Evolutionary conservation across 2,113 vertebrate species (phyloP), one percentile per base, ranked within the genome.

Genomic region (Noctilio leporinus): DNA sequence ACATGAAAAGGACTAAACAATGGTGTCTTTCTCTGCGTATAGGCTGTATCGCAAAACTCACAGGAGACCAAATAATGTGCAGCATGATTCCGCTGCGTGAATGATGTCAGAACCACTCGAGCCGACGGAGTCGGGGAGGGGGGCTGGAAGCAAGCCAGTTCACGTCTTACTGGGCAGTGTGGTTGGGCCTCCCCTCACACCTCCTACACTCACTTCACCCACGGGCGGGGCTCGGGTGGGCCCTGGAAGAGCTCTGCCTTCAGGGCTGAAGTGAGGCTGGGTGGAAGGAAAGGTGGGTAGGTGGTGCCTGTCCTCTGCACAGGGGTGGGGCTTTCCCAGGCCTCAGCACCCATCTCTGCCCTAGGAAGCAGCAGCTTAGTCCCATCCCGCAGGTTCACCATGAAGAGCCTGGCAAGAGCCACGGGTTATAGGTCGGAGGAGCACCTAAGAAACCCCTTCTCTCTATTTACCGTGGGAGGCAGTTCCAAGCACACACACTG

Each of bases 1-100:
- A 82, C 65, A 89, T 35, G 20, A 80, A 77, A 86, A 35, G 7
- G 8, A 28, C 19, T 16, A 20, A 77, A 86, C 75, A 94, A 91
- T 72, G 35, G 20, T 40, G 16, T 24, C 88, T 95, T 95, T 96
- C 93, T 95, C 76, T 35, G 11, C 45, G 33, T 72, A 55, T 4
- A 77, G 83, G 40, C 47, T 30, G 5, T 20, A 59, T 59, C 2
- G 0, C 38, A 64, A 88, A 89, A 81, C 22, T 43, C 0, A 30
- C 26, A 9, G 86, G 69, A 90, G 38, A 86, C 19, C 51, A 47
- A 88, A 59, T 51, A 67, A 35, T 38, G 33, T 86, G 55, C 92
- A 70, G 64, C 40, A 35, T 57, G 30, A 73, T 65, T 75, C 49
- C 69, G 16, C 19, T 16, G 26, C 14, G 55, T 19, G 28, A 67